Percentiles rank a stretch among this genome's conserved stretches.
These are phyloP conservation scores for Cylindroiulus punctatus DNA, from an alignment of 2,888 invertebrate genomes.

Conservation along the genomic window DNA sequence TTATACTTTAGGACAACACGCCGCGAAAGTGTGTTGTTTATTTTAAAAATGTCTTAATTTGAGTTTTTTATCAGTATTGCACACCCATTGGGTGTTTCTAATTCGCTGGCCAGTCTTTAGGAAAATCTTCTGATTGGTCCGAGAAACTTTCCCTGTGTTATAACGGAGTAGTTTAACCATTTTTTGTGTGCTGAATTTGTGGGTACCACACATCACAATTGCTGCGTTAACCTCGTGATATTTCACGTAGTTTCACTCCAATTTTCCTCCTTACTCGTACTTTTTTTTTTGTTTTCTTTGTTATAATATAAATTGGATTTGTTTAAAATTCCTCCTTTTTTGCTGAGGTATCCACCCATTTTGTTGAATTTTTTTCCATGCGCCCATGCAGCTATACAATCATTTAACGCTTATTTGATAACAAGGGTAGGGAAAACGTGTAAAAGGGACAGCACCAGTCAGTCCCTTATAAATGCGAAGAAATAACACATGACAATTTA, in stretches of 20 bases:
- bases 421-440: slow-evolving; percentile 49
- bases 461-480: neutral
- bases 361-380: slow-evolving; percentile 34
- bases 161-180: neutral
- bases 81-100: slow-evolving; percentile 34
- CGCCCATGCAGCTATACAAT: slow-evolving; percentile 19
- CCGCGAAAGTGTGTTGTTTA: slow-evolving; percentile 12
- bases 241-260: slow-evolving; percentile 51
- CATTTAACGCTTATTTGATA: slow-evolving; percentile 50
- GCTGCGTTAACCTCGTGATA: slow-evolving; percentile 47
- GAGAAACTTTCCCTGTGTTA: neutral
- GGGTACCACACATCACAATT: slow-evolving; percentile 46
- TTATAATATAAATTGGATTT: slow-evolving; percentile 30
- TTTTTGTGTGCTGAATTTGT: neutral
- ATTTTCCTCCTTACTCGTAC: slow-evolving; percentile 24
- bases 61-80: neutral
- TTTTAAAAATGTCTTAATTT: slow-evolving; percentile 46
- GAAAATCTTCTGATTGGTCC: slow-evolving; percentile 22
- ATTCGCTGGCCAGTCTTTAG: neutral
- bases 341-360: slow-evolving; percentile 50
- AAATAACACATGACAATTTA: neutral
- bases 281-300: slow-evolving; percentile 42
- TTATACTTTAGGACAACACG: neutral
- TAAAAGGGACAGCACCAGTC: slow-evolving; percentile 31
- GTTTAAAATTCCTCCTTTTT: slow-evolving; percentile 47